Base-by-base conservation (phyloP, 1,140 invertebrate species). In the Papilio polyxenes region DNA sequence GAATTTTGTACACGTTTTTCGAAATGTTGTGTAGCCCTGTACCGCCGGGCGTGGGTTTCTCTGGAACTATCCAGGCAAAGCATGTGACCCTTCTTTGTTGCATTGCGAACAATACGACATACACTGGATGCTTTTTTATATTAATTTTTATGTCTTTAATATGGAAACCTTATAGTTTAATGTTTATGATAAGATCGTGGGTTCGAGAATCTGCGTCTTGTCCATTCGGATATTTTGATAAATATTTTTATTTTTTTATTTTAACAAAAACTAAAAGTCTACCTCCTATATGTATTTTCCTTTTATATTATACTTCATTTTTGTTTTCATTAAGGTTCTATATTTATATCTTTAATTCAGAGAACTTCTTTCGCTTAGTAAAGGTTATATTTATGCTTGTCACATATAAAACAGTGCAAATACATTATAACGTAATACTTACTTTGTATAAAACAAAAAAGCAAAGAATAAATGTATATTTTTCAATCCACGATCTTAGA, bases 31-130 rank as follows among this genome's bases (percentile, higher is more conserved):
- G 2, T 1, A 82, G 83, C 72, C 83, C 88, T 88, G 85, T 31
- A 76, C 1, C 15, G 15, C 62, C 59, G 20, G 77, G 75, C 82
- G 74, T 80, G 82, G 85, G 86, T 81, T 69, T 77, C 84, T 91
- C 89, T 91, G 88, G 92, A 93, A 92, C 85, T 88, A 91, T 93
- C 90, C 88, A 85, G 89, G 85, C 84, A 81, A 78, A 85, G 72
- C 87, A 82, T 85, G 88, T 85, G 83, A 82, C 82, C 74, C 82
- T 81, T 84, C 83, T 82, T 84, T 82, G 72, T 80, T 51, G 31
- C 51, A 65, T 48, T 65, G 56, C 59, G 37, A 48, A 44, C 76
- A 31, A 40, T 40, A 75, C 37, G 59, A 62, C 23, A 44, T 86
- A 89, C 89, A 90, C 86, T 85, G 83, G 78, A 59, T 75, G 87